Conservation (phyloP, 2,113 vertebrate genomes). For the Thinocorus orbignyianus region DNA sequence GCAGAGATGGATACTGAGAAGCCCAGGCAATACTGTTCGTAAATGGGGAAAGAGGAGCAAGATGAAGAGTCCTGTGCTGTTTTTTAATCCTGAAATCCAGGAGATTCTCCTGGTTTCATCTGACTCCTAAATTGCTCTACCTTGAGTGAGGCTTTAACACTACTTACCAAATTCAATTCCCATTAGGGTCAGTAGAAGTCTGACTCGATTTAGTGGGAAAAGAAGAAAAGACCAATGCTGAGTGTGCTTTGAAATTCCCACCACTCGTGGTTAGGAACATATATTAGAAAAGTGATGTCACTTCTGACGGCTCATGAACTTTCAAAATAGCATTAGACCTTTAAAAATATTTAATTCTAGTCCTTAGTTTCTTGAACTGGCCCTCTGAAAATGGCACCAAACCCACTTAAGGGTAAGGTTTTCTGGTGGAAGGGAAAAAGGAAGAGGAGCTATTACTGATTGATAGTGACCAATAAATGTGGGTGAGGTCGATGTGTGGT, state of each 20-base stretch:
- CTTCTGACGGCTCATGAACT: not conserved
- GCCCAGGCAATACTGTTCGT: not conserved
- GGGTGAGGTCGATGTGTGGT: not conserved
- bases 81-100: not conserved
- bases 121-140: not conserved
- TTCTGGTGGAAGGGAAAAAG: not conserved
- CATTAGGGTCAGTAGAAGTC: not conserved
- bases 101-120: not conserved
- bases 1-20: not conserved
- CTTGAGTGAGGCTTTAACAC: not conserved
- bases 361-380: not conserved
- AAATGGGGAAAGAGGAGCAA: not conserved
- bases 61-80: not conserved
- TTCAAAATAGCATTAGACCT: not conserved
- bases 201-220: not conserved
- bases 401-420: not conserved
- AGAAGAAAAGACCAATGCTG: not conserved
- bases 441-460: not conserved
- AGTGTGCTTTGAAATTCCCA: not conserved
- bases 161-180: not conserved
- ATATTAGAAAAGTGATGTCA: not conserved
- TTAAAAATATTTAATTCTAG: not conserved
- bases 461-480: not conserved
- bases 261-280: not conserved
- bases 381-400: not conserved